Base-by-base conservation (phyloP, 1,140 invertebrate genomes). In the Mylabris phalerata region DNA sequence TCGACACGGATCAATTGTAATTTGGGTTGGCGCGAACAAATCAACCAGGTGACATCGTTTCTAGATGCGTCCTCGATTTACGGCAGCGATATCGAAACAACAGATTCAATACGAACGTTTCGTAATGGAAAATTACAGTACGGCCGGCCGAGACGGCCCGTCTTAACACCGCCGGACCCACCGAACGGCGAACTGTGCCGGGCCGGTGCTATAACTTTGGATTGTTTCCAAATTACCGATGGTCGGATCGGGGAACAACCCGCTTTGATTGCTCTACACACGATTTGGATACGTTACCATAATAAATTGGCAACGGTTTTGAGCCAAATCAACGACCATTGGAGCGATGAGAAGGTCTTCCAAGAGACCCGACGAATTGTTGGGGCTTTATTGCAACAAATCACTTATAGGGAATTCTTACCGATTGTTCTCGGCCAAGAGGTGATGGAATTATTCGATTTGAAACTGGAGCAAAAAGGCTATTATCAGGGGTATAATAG, bases 31-130 rank as follows among this genome's bases (percentile, higher is more conserved):
- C 73, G 87, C 2, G 87, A 89, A 62, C 87, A 89, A 72, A 80
- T 88, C 40, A 85, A 88, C 62, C 88, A 91, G 71, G 83, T 93
- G 9, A 96, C 94, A 0, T 86, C 92, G 3, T 98, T 83, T 68
- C 81, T 98, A 11, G 95, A 98, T 70, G 94, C 82, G 2, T 98
- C 94, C 0, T 88, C 87, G 26, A 82, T 98, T 6, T 98, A 98
- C 71, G 93, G 92, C 44, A 95, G 88, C 71, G 89, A 85, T 44
- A 82, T 86, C 10, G 80, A 85, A 44, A 85, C 89, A 48, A 85
- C 89, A 1, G 84, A 90, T 57, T 83, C 82, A 58, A 77, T 91
- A 0, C 73, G 90, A 44, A 71, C 87, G 2, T 89, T 88, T 65
- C 81, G 84, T 42, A 84, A 84, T 67, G 88, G 88, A 77, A 50